Evolutionary conservation across 1,140 invertebrate genomes (phyloP), one percentile per base, ranked within the genome.

Genomic region (Eriosoma lanigerum): DNA sequence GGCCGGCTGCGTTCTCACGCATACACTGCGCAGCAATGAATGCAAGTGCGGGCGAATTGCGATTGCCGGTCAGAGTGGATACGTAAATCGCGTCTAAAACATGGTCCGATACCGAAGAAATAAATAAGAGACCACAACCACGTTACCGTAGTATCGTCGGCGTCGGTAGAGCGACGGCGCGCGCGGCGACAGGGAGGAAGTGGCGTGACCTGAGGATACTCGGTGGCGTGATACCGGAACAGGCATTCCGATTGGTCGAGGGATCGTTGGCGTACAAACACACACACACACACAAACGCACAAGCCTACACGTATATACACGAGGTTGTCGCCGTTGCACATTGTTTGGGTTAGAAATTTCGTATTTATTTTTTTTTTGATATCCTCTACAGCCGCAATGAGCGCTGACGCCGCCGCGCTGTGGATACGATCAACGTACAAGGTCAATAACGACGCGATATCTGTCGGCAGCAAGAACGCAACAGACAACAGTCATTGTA

Each of bases 191-290:
- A 76, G 8, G 38, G 73, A 58, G 73, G 75, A 60, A 78, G 54
- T 78, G 75, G 75, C 75, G 75, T 78, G 75, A 62, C 75, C 75
- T 48, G 75, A 78, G 75, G 75, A 78, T 78, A 78, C 38, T 62
- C 75, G 75, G 75, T 78, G 75, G 75, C 75, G 75, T 78, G 75
- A 78, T 78, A 78, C 75, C 56, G 44, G 56, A 46, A 78, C 38
- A 8, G 29, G 56, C 75, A 38, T 26, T 78, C 56, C 44, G 75
- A 78, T 78, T 78, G 75, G 75, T 29, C 17, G 75, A 62, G 56
- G 54, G 75, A 58, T 48, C 44, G 66, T 48, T 21, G 44, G 66
- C 66, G 44, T 15, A 13, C 66, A 68, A n/a, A 26, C 64, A 44
- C 64, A 46, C 64, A 26, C 0, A 13, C 0, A 26, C 44, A 12